These are phyloP conservation scores for Poicephalus meyeri DNA, from an alignment of 2,113 vertebrate species.

Conservation along the genomic window DNA sequence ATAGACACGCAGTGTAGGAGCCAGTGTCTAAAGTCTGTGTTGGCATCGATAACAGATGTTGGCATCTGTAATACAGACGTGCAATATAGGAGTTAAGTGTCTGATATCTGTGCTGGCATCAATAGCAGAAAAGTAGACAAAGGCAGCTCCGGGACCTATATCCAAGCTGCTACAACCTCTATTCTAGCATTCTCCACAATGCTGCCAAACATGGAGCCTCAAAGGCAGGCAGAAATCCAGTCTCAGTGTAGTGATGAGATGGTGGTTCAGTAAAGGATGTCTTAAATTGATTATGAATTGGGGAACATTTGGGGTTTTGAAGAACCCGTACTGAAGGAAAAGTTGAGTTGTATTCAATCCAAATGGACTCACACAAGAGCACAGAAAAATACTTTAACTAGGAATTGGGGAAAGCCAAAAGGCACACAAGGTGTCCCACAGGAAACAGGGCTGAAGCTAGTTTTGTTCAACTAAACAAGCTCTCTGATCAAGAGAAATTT, in stretches of 20 bases:
- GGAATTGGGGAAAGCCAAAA: background rate
- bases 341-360: background rate
- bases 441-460: background rate
- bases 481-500: background rate
- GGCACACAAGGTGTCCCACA: background rate
- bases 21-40: background rate
- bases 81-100: background rate
- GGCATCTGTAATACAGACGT: background rate
- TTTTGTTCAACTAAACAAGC: background rate
- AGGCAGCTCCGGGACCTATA: background rate
- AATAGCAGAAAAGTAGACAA: background rate
- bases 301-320: background rate
- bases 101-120: background rate
- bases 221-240: background rate
- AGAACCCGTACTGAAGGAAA: background rate
- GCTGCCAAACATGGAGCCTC: background rate
- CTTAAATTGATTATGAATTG: background rate
- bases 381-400: background rate
- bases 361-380: background rate
- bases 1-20: background rate
- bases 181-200: background rate
- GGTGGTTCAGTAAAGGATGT: rapidly evolving
- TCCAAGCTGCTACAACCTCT: background rate
- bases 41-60: background rate
- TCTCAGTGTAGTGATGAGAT: background rate